Conservation (phyloP, 1,140 invertebrate genomes). For the Steinernema khuongi region DNA sequence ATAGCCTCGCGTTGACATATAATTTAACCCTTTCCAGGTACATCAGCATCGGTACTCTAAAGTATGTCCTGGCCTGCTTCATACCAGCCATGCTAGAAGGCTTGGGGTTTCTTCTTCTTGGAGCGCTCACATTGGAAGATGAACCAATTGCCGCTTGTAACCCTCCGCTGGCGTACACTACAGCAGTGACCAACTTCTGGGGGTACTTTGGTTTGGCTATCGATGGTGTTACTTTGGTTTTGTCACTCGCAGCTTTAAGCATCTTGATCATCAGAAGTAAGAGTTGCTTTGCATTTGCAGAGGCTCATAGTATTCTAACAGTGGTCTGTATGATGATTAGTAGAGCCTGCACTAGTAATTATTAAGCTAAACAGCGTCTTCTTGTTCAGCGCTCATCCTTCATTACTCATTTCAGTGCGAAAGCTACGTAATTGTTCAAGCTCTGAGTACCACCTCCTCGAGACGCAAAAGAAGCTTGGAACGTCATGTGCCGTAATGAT, state of each 20-base stretch:
- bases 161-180: background rate
- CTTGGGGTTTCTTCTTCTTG: background rate
- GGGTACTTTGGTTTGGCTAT: background rate
- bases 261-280: background rate
- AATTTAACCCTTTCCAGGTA: too few relatives aligned
- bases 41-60: background rate
- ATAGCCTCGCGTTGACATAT: too few relatives aligned
- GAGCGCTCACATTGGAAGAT: background rate
- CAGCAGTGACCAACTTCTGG: background rate
- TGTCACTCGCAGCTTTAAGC: background rate
- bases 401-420: too few relatives aligned
- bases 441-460: background rate
- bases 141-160: background rate
- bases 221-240: background rate
- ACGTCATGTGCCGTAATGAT: background rate
- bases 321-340: too few relatives aligned
- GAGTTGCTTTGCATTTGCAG: too few relatives aligned
- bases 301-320: too few relatives aligned
- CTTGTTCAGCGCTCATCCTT: too few relatives aligned
- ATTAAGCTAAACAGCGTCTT: too few relatives aligned
- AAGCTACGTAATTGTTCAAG: too few relatives aligned
- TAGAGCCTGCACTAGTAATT: too few relatives aligned
- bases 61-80: background rate
- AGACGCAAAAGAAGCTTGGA: background rate
- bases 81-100: background rate